Base-by-base conservation (phyloP, 1,140 invertebrate genomes). In the Drosophila sturtevanti region DNA sequence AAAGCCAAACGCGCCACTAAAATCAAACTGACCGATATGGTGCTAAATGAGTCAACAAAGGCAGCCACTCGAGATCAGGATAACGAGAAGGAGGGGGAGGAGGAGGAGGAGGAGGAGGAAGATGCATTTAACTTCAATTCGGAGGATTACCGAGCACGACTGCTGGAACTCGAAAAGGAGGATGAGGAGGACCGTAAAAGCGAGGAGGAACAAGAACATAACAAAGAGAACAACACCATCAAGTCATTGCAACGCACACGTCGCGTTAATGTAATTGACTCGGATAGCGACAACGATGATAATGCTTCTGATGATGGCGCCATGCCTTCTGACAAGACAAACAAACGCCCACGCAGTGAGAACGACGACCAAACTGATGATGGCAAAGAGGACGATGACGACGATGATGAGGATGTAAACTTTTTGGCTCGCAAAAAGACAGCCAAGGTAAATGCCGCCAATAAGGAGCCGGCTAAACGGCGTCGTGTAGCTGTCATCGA, bases 201-300 rank as follows among this genome's bases (percentile, higher is more conserved):
- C 4, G 24, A 24, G 7, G 22, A 77, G 21, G 64, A 56, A 16
- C 61, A 67, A 41, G 74, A 86, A 52, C 38, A 64, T 11, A 61
- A 69, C 59, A 87, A 81, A 64, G 72, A 81, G 79, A 89, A 89
- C 80, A 90, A 79, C 61, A 82, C 81, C 72, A 86, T 75, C 84
- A 81, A 87, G 52, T 84, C 84, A 60, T 60, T 69, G 68, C 72
- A 85, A 63, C 90, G 90, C 72, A 75, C 79, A 84, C 90, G 90
- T 75, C 90, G 90, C 72, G 86, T 79, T 89, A 91, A 91, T 81
- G 73, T 91, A 87, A 91, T 91, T 89, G 90, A 91, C 73, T 91
- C 90, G 55, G 89, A 91, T 79, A 81, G 73, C 75, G 90, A 91
- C 71, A 86, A 90, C 60, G 76, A 79, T 60, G 68, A 67, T 59